Base-by-base conservation (phyloP, 2,888 invertebrate species). In the Nycteola revayana region DNA sequence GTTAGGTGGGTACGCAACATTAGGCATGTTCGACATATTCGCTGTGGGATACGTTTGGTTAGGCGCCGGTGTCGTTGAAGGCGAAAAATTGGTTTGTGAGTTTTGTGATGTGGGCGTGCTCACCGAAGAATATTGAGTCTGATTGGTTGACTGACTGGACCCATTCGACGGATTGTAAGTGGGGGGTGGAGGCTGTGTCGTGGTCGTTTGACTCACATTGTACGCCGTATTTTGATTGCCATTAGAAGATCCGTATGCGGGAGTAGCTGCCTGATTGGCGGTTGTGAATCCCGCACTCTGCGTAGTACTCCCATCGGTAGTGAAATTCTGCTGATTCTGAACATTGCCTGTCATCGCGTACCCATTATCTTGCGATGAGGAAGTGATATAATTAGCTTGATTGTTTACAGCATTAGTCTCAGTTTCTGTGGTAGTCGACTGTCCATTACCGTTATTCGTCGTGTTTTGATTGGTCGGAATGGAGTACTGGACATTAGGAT, bases 321-420 rank as follows among this genome's bases (percentile, higher is more conserved):
- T 37, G 30, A 78, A 84, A 11, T 44, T 74, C 39, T 79, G 79
- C 21, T 80, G 76, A 37, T 61, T 80, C 33, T 73, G 79, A 7
- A 67, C 71, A 1, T 66, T 61, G 1, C 61, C 65, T 0, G 79
- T 42, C 21, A 78, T 52, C 0, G 77, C 37, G 31, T 83, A 86
- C 1, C 60, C 65, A 10, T 64, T 74, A 9, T 87, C 87, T 54
- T 87, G 87, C 1, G 86, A 80, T 1, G 84, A 80, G 0, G 84
- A 83, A 0, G 86, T 77, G n/a, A 87, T 86, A 44, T 84, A 87
- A 42, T 78, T 82, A 0, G 82, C 63, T 51, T 86, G 87, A 32
- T 71, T 79, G 17, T 67, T 71, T 0, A 70, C 46, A 3, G 75
- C 77, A 9, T 76, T 79, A 1, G 61, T 49, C 1, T 87, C 87